Evolutionary conservation across 2,888 invertebrate genomes (phyloP), one percentile per base, ranked within the genome.

Genomic region (Carterocephalus palaemon): DNA sequence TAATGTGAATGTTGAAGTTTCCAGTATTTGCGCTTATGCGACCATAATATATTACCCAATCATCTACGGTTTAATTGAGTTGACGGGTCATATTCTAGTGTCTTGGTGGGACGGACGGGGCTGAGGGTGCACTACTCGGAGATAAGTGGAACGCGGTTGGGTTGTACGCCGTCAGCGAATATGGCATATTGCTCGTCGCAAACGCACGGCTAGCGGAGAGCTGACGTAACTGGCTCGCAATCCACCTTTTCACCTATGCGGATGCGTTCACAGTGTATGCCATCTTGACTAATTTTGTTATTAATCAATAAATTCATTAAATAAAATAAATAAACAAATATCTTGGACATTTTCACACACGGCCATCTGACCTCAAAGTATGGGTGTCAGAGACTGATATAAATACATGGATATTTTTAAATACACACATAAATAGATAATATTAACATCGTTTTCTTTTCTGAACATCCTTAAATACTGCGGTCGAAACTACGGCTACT

Each of bases 131-230:
- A 50, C 46, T 47, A 57, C 46, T 54, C 46, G 50, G 60, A 67
- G 66, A 73, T 64, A 60, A 66, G 47, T 43, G 46, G 40, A 46
- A 47, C 45, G 53, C 47, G 55, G 56, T 49, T 49, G 54, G 55
- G 56, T 49, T 49, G 54, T 49, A 48, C 59, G 48, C 43, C 51
- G 64, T 65, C 67, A 70, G 74, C 65, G 53, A 66, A 65, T 63
- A 62, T 60, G 63, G 60, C 42, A 54, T 62, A 58, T 57, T 48
- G 53, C 54, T 54, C 58, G 22, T 12, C 19, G 52, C 20, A 51
- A 56, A 58, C 67, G 59, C 59, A 51, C 52, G 47, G 52, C 57
- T 53, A 51, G 52, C 56, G 48, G 52, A 33, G 37, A 43, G 28
- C 43, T 51, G 49, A 34, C 47, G 42, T 46, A 47, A 49, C 40